A percentile compares a stretch with the other conserved stretches of the same genome.
These are phyloP conservation scores for Gymnogyps californianus DNA, from an alignment of 2,113 vertebrate species.

Conservation along the genomic window DNA sequence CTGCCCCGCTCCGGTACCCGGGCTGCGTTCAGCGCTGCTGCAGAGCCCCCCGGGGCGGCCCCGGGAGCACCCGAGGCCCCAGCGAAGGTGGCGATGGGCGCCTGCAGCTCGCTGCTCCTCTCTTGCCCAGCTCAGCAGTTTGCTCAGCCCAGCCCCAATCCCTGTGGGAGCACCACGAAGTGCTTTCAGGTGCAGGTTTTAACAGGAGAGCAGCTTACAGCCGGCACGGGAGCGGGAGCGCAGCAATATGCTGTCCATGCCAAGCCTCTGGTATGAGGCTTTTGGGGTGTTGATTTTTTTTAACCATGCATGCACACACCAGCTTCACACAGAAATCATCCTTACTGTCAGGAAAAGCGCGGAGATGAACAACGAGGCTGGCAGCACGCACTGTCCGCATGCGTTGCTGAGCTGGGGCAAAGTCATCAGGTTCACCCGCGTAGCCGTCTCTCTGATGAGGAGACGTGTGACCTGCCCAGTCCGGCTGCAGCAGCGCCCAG, in stretches of 20 bases:
- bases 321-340: neutral
- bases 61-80: neutral
- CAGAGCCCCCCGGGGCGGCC: neutral
- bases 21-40: neutral
- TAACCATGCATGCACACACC: neutral
- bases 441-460: neutral
- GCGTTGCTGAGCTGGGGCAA: neutral
- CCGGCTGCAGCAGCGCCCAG: neutral
- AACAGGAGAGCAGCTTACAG: neutral
- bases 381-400: fast-evolving
- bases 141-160: neutral
- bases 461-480: fast-evolving
- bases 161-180: neutral
- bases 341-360: neutral
- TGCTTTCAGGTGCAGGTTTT: neutral
- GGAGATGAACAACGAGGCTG: neutral
- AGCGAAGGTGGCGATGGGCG: neutral
- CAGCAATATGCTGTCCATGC: neutral
- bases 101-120: neutral
- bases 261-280: too few relatives aligned
- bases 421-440: fast-evolving
- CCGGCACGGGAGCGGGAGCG: neutral
- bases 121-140: neutral
- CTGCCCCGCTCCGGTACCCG: fast-evolving
- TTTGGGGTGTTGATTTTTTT: neutral